Percentiles rank a stretch among this genome's conserved stretches.
Evolutionary conservation across 2,888 invertebrate genomes (phyloP).

Genomic region (Luffia ferchaultella): DNA sequence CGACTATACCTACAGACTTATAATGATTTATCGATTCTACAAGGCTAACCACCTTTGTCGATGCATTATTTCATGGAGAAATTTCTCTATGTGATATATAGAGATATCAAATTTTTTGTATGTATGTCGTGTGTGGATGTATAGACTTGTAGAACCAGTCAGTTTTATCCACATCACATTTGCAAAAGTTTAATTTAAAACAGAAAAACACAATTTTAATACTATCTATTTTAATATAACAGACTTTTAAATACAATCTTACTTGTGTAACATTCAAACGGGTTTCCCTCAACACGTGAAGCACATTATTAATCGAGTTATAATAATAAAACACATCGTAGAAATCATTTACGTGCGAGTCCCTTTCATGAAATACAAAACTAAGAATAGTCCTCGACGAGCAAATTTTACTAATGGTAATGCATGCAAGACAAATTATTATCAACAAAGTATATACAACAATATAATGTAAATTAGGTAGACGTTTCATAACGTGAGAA

Average conservation of each 20-base stretch:
- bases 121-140: too few species aligned
- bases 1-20: too few species aligned
- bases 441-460: neutral
- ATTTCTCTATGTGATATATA: too few species aligned
- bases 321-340: neutral
- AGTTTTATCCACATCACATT: neutral
- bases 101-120: too few species aligned
- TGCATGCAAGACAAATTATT: neutral
- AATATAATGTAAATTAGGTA: neutral
- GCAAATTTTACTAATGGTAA: neutral
- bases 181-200: neutral
- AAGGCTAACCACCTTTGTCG: too few species aligned
- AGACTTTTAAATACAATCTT: slow-evolving; percentile 61
- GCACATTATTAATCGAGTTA: neutral
- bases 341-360: neutral
- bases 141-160: neutral
- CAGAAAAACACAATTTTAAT: neutral
- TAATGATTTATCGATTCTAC: too few species aligned
- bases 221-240: slow-evolving; percentile 26
- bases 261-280: slow-evolving; percentile 44
- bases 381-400: neutral
- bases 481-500: neutral
- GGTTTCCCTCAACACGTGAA: neutral
- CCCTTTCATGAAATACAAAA: neutral
- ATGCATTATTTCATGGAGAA: too few species aligned